Evolutionary conservation across 2,113 vertebrate genomes (phyloP).

Genomic region (Scolopax mira): DNA sequence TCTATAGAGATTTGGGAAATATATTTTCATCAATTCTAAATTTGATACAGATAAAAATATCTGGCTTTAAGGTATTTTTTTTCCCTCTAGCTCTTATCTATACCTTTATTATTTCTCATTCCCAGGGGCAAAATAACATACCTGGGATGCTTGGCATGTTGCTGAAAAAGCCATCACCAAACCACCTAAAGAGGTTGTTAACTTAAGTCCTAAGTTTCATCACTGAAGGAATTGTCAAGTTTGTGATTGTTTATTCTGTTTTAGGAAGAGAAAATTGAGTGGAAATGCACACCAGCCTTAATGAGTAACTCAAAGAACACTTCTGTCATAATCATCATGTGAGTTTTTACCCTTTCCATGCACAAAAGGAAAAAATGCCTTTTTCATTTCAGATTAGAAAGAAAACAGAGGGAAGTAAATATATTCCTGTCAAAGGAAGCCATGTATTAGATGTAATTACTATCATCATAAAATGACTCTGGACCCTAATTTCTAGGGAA

Average conservation of each 20-base stretch:
- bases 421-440: background rate
- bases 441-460: background rate
- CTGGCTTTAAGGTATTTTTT: background rate
- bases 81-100: background rate
- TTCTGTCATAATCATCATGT: background rate
- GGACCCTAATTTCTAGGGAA: background rate
- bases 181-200: background rate
- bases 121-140: background rate
- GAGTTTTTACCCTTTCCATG: background rate
- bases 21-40: background rate
- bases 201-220: background rate
- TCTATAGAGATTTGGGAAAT: background rate
- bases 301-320: background rate
- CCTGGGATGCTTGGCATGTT: background rate
- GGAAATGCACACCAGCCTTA: background rate
- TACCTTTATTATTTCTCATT: background rate
- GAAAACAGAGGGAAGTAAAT: background rate
- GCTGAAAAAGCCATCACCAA: background rate
- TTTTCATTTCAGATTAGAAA: background rate
- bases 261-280: background rate
- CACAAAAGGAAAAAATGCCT: background rate
- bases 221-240: background rate
- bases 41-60: background rate
- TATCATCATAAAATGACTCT: background rate
- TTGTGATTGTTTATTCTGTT: conserved; percentile 31